These are phyloP conservation scores for Nanorana parkeri DNA, from an alignment of 2,113 vertebrate genomes.

Conservation along the genomic window DNA sequence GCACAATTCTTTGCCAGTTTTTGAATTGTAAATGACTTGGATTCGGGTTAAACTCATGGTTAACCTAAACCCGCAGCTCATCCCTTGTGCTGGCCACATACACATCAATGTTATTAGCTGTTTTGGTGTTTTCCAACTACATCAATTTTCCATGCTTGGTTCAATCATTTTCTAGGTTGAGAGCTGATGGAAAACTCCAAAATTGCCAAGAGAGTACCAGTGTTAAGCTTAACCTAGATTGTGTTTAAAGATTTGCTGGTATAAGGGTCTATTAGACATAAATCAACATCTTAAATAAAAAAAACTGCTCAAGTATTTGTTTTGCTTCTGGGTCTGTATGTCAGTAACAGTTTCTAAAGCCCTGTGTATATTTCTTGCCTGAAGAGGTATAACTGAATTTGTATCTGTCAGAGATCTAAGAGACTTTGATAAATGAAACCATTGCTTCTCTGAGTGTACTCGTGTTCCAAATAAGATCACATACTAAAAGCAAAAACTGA, in stretches of 20 bases:
- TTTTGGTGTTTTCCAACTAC: too few relatives aligned
- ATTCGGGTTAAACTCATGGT: too few relatives aligned
- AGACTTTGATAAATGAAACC: slow-evolving; percentile 64
- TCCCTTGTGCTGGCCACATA: too few relatives aligned
- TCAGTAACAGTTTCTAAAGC: slow-evolving; percentile 39
- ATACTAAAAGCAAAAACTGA: slow-evolving; percentile 49
- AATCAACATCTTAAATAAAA: slow-evolving; percentile 48
- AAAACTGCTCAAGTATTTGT: slow-evolving; percentile 34
- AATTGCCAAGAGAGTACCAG: too few relatives aligned
- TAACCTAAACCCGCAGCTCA: too few relatives aligned
- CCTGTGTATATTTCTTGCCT: slow-evolving; percentile 50
- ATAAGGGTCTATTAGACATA: slow-evolving; percentile 42
- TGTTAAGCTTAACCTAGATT: neutral
- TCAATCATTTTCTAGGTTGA: too few relatives aligned
- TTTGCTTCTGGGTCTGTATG: slow-evolving; percentile 37
- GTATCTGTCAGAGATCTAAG: slow-evolving; percentile 62
- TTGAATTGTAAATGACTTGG: too few relatives aligned
- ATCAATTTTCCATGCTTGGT: too few relatives aligned
- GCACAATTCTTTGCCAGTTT: too few relatives aligned
- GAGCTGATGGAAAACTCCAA: too few relatives aligned
- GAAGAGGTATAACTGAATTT: slow-evolving; percentile 63
- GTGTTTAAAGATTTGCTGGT: slow-evolving; percentile 24
- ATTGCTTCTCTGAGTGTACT: neutral
- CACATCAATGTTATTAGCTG: too few relatives aligned
- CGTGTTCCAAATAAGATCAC: slow-evolving; percentile 53